A percentile compares a stretch with the other conserved stretches of the same genome.
Evolutionary conservation across 2,113 vertebrate species (phyloP).

Genomic region (Regulus satrapa): DNA sequence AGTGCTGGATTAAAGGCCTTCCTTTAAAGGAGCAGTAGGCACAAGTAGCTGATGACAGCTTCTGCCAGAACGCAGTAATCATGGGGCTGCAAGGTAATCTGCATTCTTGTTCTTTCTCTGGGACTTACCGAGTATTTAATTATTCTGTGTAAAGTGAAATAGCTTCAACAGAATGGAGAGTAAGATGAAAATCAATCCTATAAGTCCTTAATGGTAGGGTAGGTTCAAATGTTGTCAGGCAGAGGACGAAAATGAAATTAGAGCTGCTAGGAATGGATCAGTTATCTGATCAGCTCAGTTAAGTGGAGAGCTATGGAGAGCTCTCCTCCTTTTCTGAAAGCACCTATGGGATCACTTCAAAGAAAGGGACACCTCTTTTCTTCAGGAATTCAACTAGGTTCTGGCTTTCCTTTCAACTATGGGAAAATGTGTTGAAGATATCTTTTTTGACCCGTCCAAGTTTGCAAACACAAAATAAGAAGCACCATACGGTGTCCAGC

Average conservation of each 20-base stretch:
- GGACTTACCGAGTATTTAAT: constrained; percentile 1
- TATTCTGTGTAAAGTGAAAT: constrained; percentile 35
- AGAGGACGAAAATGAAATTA: neutral
- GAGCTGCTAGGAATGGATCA: neutral
- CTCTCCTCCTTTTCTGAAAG: neutral
- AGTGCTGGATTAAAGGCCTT: neutral
- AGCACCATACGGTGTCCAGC: neutral
- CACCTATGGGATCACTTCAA: neutral
- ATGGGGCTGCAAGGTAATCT: neutral
- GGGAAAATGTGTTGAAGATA: neutral
- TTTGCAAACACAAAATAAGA: neutral
- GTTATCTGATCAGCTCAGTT: neutral
- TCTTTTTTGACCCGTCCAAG: neutral
- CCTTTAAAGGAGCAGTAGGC: neutral
- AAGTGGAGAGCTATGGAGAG: neutral
- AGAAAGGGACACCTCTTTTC: neutral
- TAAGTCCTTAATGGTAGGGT: constrained; percentile 13
- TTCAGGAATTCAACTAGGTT: neutral
- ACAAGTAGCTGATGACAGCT: neutral
- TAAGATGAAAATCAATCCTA: constrained; percentile 27
- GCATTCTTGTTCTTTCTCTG: neutral
- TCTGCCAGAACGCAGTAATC: neutral
- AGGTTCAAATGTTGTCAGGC: constrained; percentile 7
- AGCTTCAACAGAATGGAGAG: neutral
- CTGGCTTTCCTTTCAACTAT: neutral